These are phyloP conservation scores for Hirundichthys speculiger DNA, from an alignment of 2,113 vertebrate species.

Conservation along the genomic window DNA sequence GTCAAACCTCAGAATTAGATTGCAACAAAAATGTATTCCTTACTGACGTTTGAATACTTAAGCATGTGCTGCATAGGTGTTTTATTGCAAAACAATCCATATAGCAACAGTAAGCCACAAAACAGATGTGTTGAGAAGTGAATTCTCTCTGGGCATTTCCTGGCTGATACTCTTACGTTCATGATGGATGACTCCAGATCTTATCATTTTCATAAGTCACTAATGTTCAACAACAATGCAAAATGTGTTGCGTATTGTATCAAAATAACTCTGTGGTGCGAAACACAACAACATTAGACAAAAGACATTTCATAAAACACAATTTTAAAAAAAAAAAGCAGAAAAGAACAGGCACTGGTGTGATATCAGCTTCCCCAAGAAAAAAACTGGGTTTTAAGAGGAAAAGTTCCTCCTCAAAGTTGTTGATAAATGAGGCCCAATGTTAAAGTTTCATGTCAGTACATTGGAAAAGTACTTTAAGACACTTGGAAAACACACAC, in stretches of 20 bases:
- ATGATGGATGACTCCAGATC: neutral
- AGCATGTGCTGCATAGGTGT: neutral
- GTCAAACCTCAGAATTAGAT: no score
- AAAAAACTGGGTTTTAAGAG: no score
- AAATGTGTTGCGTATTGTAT: neutral
- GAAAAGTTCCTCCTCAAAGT: no score
- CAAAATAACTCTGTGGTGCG: neutral
- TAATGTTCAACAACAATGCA: constrained; percentile 1
- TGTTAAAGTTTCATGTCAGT: no score
- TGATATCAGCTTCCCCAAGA: no score
- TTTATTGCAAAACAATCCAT: neutral
- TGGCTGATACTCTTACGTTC: neutral
- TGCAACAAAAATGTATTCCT: no score
- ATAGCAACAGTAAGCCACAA: constrained; percentile 3
- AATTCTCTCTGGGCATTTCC: neutral
- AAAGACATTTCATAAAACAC: neutral
- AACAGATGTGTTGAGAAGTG: neutral
- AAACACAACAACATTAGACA: neutral
- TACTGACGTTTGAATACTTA: neutral
- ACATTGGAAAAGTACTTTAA: no score
- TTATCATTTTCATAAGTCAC: neutral
- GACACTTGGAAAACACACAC: neutral
- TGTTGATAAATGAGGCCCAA: no score
- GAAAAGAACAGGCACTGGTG: no score
- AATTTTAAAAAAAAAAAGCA: no score